Conservation (phyloP, 53 echinoderm and acorn worm species). For the Hippasteria phrygiana region DNA sequence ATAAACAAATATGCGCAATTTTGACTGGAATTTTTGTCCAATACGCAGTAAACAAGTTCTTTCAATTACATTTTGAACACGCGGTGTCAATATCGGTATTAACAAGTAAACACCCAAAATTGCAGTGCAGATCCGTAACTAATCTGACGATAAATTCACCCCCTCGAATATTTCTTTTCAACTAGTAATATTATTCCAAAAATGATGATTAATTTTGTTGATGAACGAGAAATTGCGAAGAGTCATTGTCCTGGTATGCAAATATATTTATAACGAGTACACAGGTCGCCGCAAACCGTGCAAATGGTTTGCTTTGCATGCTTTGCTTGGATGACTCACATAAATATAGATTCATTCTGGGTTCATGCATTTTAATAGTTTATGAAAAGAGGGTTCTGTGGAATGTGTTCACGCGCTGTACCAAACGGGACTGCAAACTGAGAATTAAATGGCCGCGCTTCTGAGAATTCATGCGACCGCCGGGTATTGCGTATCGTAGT, state of each 20-base stretch:
- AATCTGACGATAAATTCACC: neutral
- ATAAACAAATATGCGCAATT: conserved; percentile 80
- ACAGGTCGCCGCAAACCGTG: neutral
- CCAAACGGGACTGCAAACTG: too few relatives aligned
- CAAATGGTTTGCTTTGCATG: too few relatives aligned
- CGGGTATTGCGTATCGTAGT: too few relatives aligned
- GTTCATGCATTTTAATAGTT: conserved; percentile 55
- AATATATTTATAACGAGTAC: conserved; percentile 38
- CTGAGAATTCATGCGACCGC: too few relatives aligned
- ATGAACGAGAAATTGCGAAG: too few relatives aligned
- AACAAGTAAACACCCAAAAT: neutral
- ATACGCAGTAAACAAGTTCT: conserved; percentile 79
- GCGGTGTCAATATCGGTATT: conserved; percentile 11
- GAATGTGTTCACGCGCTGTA: conserved; percentile 24
- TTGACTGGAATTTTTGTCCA: conserved; percentile 44
- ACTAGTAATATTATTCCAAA: too few relatives aligned
- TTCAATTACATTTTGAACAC: conserved; percentile 38
- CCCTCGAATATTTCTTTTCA: neutral
- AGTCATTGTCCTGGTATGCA: conserved; percentile 53
- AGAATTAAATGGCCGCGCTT: too few relatives aligned
- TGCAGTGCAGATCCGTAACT: neutral
- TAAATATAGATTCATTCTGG: neutral
- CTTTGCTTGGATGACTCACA: neutral
- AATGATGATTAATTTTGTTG: too few relatives aligned
- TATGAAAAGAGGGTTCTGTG: neutral